Conservation (phyloP, 2,888 invertebrate genomes). For the Gymnoscelis rufifasciata region DNA sequence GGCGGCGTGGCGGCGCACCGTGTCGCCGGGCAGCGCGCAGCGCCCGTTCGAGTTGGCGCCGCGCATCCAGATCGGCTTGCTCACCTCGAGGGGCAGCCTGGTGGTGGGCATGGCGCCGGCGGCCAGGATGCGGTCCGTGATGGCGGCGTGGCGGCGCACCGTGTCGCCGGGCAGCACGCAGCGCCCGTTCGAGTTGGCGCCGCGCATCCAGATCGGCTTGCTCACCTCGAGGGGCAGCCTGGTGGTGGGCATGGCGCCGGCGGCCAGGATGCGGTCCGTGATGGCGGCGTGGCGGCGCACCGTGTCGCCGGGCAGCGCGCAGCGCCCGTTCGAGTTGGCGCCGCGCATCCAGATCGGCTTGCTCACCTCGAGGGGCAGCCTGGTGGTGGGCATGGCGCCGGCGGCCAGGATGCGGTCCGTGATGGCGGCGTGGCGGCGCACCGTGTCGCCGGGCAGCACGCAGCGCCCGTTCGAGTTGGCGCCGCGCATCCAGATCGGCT, state of each 20-base stretch:
- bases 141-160: not conserved
- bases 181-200: no score
- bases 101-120: not conserved
- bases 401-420: not conserved
- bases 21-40: no score
- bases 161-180: no score
- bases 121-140: not conserved
- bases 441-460: not conserved
- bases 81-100: conserved; percentile 9
- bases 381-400: not conserved
- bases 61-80: no score
- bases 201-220: no score
- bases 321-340: not conserved
- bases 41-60: no score
- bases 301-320: not conserved
- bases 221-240: conserved; percentile 10
- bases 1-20: no score
- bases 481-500: conserved; percentile 9
- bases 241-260: not conserved
- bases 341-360: conserved; percentile 9
- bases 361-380: conserved; percentile 10
- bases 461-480: not conserved
- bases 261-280: not conserved
- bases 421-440: not conserved
- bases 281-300: not conserved